Evolutionary conservation across 2,888 invertebrate genomes (phyloP).

Genomic region (Tyria jacobaeae): DNA sequence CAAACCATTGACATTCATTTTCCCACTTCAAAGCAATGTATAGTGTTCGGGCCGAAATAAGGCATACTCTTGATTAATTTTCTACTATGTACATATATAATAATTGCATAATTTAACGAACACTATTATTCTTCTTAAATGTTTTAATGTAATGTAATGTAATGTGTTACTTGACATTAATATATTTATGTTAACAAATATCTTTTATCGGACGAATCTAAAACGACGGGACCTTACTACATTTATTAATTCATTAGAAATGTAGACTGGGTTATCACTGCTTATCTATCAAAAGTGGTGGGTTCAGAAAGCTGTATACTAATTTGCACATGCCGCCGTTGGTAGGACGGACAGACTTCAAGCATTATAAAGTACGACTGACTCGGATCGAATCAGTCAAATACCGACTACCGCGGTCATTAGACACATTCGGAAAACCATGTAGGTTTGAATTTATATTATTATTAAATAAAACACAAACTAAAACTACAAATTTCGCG

Average conservation of each 20-base stretch:
- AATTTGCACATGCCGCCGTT: constrained; percentile 26
- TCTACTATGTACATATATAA: too few species aligned
- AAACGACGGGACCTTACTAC: too few species aligned
- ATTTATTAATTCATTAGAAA: neutral
- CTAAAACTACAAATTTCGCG: neutral
- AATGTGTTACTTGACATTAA: too few species aligned
- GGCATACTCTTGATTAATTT: too few species aligned
- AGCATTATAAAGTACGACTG: constrained; percentile 70
- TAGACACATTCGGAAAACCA: constrained; percentile 54
- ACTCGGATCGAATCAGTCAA: constrained; percentile 60
- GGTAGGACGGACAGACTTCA: constrained; percentile 58
- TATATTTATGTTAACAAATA: too few species aligned
- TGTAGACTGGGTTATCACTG: constrained; percentile 10
- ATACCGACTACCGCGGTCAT: constrained; percentile 58
- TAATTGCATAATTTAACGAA: too few species aligned
- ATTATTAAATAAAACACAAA: neutral
- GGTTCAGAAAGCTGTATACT: constrained; percentile 32
- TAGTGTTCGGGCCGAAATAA: too few species aligned
- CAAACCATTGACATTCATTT: too few species aligned
- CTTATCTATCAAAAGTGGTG: constrained; percentile 13
- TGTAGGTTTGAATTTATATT: constrained; percentile 54
- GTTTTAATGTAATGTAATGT: too few species aligned
- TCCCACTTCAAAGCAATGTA: too few species aligned
- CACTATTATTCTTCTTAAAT: too few species aligned
- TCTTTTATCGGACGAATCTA: too few species aligned